These are phyloP conservation scores for Delia radicum DNA, from an alignment of 1,140 invertebrate genomes.

Conservation along the genomic window DNA sequence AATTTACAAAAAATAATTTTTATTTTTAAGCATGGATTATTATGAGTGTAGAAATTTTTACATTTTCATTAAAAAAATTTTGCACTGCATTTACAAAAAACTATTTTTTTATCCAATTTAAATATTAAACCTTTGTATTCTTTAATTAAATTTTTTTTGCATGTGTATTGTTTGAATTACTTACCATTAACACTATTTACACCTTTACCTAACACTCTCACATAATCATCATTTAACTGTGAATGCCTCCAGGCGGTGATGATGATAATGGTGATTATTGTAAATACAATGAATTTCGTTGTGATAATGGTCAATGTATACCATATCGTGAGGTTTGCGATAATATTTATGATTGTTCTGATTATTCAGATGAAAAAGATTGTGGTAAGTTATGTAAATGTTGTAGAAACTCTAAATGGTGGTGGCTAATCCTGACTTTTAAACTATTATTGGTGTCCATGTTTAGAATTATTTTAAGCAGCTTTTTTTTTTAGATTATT, in stretches of 20 bases:
- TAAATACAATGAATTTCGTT: slow-evolving; percentile 65
- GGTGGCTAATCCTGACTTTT: slow-evolving; percentile 5
- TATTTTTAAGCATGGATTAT: no score
- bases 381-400: slow-evolving; percentile 66
- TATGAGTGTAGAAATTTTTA: no score
- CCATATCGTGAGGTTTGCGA: slow-evolving; percentile 65
- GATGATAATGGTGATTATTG: slow-evolving; percentile 34
- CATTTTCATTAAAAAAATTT: no score
- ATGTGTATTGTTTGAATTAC: no score
- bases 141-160: not conserved
- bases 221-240: no score
- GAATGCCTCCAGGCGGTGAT: not conserved
- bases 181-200: no score
- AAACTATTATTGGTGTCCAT: slow-evolving; percentile 27
- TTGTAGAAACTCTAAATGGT: slow-evolving; percentile 11
- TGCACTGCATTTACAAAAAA: no score
- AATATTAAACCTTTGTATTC: no score
- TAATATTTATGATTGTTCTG: slow-evolving; percentile 67
- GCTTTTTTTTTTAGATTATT: slow-evolving; percentile 27
- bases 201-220: no score
- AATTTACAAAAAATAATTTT: no score
- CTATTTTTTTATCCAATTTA: no score
- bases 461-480: not conserved
- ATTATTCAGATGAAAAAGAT: slow-evolving; percentile 71
- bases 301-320: slow-evolving; percentile 68